phyloP scores from a whole-genome alignment of 2,113 vertebrate species.

The Varanus salvator region DNA sequence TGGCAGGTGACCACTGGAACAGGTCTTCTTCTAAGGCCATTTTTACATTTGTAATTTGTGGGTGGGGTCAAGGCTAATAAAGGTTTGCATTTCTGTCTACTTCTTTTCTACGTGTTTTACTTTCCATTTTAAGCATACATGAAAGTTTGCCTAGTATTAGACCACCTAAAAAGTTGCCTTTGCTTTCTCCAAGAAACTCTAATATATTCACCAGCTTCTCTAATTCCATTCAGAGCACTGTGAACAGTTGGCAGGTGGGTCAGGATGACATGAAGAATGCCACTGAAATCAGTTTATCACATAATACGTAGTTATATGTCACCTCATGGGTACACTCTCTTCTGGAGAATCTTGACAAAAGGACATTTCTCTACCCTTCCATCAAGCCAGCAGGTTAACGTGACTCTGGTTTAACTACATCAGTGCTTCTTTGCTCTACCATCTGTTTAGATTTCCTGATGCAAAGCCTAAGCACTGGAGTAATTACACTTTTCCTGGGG shows the following conservation, averaged over 20 bases:
- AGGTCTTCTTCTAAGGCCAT: not conserved
- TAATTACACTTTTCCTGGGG: not conserved
- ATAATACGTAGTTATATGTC: conserved; percentile 14
- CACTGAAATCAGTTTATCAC: conserved; percentile 22
- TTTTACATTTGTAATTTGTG: not conserved
- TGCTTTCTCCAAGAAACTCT: not conserved
- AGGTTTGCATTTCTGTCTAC: too few species aligned
- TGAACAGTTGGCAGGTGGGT: conserved; percentile 25
- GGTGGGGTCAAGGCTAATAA: not conserved
- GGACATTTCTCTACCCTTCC: conserved; percentile 3
- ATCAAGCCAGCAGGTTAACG: conserved; percentile 22
- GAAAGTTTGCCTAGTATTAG: not conserved
- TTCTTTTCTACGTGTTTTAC: not conserved
- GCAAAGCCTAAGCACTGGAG: not conserved
- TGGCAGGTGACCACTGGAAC: not conserved
- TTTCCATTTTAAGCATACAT: not conserved
- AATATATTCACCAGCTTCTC: conserved; percentile 10
- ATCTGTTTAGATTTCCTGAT: not conserved
- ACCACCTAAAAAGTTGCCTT: not conserved
- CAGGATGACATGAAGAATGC: conserved; percentile 28
- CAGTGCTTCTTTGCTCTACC: conserved; percentile 24
- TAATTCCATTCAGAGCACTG: conserved; percentile 1
- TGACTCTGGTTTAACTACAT: conserved; percentile 5
- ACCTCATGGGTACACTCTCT: not conserved
- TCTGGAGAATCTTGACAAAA: conserved; percentile 19